phyloP scores from a whole-genome alignment of 2,797 vertebrate species.

The Helarctos malayanus region DNA sequence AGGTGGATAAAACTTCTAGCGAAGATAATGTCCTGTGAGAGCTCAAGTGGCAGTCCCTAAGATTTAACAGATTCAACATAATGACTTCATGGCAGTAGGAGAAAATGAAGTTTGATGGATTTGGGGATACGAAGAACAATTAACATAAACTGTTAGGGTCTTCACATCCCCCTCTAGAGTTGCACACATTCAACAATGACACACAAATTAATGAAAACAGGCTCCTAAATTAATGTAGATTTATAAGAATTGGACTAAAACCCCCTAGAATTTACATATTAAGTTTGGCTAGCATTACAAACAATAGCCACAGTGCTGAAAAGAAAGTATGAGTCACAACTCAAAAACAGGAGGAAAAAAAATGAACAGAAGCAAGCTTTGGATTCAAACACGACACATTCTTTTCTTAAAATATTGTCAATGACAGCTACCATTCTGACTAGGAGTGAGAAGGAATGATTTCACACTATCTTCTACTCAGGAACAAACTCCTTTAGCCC shows the following conservation, averaged over 20 bases:
- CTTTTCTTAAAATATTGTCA: constrained; percentile 55
- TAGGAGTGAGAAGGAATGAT: constrained; percentile 1
- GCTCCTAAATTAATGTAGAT: constrained; percentile 57
- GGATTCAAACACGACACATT: constrained; percentile 34
- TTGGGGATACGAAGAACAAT: constrained; percentile 49
- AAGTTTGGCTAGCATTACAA: constrained; percentile 46
- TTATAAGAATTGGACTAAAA: constrained; percentile 37
- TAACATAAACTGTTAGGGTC: neutral
- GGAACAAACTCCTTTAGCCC: constrained; percentile 11
- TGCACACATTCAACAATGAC: constrained; percentile 20
- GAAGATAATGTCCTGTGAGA: constrained; percentile 48
- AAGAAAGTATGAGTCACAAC: constrained; percentile 77
- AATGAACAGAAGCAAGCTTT: constrained; percentile 57
- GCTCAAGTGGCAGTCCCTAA: constrained; percentile 57
- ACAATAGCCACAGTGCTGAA: constrained; percentile 68
- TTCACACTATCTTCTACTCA: neutral
- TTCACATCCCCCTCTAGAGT: constrained; percentile 8
- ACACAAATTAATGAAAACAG: constrained; percentile 41
- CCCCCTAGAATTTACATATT: constrained; percentile 51
- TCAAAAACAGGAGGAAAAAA: constrained; percentile 58
- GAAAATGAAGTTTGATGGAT: constrained; percentile 48
- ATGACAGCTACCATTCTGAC: neutral
- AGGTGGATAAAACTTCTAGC: neutral
- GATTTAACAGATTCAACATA: constrained; percentile 34
- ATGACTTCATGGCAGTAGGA: constrained; percentile 39